A percentile compares a stretch with the other conserved stretches of the same genome.
Conservation (phyloP, 2,888 invertebrate species). For the Plemyria rubiginata region DNA sequence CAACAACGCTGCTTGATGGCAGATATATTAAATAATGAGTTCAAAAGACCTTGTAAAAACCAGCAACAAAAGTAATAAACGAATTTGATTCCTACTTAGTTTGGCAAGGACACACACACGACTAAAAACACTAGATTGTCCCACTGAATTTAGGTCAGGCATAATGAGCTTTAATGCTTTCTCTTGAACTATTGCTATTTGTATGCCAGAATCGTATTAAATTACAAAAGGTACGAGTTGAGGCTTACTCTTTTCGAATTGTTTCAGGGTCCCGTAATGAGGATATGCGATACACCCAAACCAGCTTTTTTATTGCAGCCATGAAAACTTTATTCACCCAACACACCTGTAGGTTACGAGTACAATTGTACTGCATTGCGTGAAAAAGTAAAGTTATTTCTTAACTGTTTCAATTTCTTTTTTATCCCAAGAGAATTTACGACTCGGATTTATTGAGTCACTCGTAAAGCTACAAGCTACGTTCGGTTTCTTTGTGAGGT, state of each 20-base stretch:
- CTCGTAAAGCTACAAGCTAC: constrained; percentile 31
- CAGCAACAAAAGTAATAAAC: too few species aligned
- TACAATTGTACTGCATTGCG: constrained; percentile 52
- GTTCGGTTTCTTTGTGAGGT: constrained; percentile 33
- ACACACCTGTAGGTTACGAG: constrained; percentile 43
- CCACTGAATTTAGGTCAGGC: not conserved
- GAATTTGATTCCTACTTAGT: too few species aligned
- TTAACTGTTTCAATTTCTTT: constrained; percentile 33
- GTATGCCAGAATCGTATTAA: constrained; percentile 11
- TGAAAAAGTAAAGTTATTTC: constrained; percentile 35
- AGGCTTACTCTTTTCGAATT: constrained; percentile 16
- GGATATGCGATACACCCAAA: constrained; percentile 28
- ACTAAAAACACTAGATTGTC: not conserved
- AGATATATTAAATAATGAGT: too few species aligned
- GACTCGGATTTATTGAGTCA: constrained; percentile 34
- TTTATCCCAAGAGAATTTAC: constrained; percentile 32
- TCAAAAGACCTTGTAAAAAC: too few species aligned
- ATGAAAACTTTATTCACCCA: constrained; percentile 50
- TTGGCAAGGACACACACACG: too few species aligned
- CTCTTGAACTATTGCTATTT: not conserved
- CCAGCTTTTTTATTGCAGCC: constrained; percentile 49
- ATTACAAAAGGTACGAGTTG: constrained; percentile 4
- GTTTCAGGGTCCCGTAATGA: constrained; percentile 35
- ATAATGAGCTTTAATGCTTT: not conserved
- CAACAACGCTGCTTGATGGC: too few species aligned